These are phyloP conservation scores for Ceratosolen fusciceps DNA, from an alignment of 1,140 invertebrate genomes.

Conservation along the genomic window DNA sequence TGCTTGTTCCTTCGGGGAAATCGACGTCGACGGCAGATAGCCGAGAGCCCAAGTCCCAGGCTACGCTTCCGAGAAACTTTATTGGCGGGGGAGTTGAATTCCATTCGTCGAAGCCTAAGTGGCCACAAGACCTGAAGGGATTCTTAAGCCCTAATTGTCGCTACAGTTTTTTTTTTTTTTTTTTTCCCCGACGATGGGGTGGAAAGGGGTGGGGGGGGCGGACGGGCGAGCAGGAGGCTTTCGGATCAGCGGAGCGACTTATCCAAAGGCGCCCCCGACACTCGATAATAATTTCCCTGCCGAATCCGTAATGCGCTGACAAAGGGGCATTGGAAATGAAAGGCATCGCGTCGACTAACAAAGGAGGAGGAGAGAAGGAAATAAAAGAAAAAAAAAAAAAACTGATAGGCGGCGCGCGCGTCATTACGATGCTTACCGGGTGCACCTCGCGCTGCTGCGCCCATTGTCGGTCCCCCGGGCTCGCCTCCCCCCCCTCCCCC, in stretches of 20 bases:
- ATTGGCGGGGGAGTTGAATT: neutral
- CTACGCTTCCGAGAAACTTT: neutral
- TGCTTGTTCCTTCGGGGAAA: neutral
- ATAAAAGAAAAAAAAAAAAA: slow-evolving; percentile 29
- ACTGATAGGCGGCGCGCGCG: slow-evolving; percentile 15
- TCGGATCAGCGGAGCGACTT: neutral
- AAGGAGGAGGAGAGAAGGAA: too few relatives aligned
- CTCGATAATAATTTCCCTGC: neutral
- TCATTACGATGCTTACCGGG: slow-evolving; percentile 34
- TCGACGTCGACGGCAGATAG: neutral
- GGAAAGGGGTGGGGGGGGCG: too few relatives aligned
- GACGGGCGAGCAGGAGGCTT: too few relatives aligned
- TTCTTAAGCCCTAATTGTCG: too few relatives aligned
- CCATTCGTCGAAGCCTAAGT: neutral
- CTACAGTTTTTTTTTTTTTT: too few relatives aligned
- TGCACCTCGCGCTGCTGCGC: neutral
- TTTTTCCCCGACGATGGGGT: too few relatives aligned
- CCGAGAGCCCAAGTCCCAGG: neutral
- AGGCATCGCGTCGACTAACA: too few relatives aligned
- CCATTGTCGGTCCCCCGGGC: slow-evolving; percentile 37
- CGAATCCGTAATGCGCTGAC: slow-evolving; percentile 7
- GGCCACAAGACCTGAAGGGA: too few relatives aligned
- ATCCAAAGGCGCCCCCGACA: neutral
- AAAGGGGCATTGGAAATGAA: slow-evolving; percentile 1
- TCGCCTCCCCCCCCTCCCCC: too few relatives aligned